Evolutionary conservation across 2,888 invertebrate genomes (phyloP), one percentile per base, ranked within the genome.

Genomic region (Rhagium mordax): DNA sequence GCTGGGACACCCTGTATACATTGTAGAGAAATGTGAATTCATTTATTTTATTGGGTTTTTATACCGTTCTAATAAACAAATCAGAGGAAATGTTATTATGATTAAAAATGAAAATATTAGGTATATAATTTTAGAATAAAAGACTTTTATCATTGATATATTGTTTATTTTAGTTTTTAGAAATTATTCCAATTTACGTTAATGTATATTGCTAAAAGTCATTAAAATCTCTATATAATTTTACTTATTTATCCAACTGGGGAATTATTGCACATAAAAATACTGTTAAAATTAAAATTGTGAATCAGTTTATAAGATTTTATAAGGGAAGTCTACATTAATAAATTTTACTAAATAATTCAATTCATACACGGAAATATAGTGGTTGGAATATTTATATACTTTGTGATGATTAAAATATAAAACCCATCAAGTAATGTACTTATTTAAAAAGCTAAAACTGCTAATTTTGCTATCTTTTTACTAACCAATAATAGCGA

Each of bases 41-140:
- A 53, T 65, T 53, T 65, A 53, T 65, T 65, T 65, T 51, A 65
- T 65, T 65, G 24, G 65, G 41, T 27, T 33, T 16, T 57, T 67
- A 57, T 41, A 33, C 29, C 53, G n/a, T 18, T 47, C 47, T 47
- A 67, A 67, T 67, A 67, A 67, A 66, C 55, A 66, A 51, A 55
- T 66, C 55, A 33, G 33, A 57, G 33, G 47, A 33, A 67, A 67
- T 29, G 41, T 41, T 47, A 20, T 67, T 67, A 47, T 67, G 67
- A 57, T 57, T 57, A 57, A 27, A 65, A 41, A 24, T 21, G 57
- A 67, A 57, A 67, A 57, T 57, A 67, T 57, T 57, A 57, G 57
- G 57, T 57, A 57, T 20, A 21, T 67, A 67, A 67, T 21, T 67
- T 57, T 67, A 47, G 24, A 41, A 47, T 47, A 47, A 24, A 57